Percentiles rank a stretch among this genome's conserved stretches.
Evolutionary conservation across 2,888 invertebrate species (phyloP).

Genomic region (Agriopis aurantiaria): DNA sequence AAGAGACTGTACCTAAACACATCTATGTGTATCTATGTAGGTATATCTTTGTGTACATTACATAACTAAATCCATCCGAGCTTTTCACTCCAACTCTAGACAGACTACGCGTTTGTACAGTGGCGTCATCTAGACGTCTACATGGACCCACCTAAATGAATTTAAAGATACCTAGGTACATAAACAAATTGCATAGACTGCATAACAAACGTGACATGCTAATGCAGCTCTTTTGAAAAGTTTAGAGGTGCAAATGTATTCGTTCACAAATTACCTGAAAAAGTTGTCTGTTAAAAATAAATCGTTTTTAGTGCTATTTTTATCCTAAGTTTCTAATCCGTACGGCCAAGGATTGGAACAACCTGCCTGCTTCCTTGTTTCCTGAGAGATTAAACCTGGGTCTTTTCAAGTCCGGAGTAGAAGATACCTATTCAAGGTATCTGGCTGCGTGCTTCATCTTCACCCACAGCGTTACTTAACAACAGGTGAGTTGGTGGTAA

Average conservation of each 20-base stretch:
- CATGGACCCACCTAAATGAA: constrained; percentile 66
- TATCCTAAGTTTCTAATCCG: no score
- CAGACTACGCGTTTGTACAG: not conserved
- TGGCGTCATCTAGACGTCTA: constrained; percentile 72
- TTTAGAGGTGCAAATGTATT: not conserved
- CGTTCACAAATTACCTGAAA: not conserved
- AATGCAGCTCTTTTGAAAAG: constrained; percentile 18
- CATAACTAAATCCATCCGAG: constrained; percentile 13
- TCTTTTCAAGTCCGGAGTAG: no score
- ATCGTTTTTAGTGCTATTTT: not conserved
- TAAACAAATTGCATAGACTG: constrained; percentile 55
- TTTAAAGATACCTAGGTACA: constrained; percentile 41
- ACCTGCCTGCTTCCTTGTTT: no score
- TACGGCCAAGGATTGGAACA: no score
- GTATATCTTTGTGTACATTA: not conserved
- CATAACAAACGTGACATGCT: constrained; percentile 39
- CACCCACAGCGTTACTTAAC: no score
- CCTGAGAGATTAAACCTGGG: no score
- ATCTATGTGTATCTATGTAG: not conserved
- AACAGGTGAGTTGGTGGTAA: no score
- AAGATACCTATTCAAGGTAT: no score
- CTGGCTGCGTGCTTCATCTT: no score
- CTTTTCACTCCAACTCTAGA: constrained; percentile 8
- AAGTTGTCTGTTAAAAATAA: no score
- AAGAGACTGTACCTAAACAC: not conserved